Evolutionary conservation across 2,113 vertebrate species (phyloP), one percentile per base, ranked within the genome.

Genomic region (Oriolus oriolus): DNA sequence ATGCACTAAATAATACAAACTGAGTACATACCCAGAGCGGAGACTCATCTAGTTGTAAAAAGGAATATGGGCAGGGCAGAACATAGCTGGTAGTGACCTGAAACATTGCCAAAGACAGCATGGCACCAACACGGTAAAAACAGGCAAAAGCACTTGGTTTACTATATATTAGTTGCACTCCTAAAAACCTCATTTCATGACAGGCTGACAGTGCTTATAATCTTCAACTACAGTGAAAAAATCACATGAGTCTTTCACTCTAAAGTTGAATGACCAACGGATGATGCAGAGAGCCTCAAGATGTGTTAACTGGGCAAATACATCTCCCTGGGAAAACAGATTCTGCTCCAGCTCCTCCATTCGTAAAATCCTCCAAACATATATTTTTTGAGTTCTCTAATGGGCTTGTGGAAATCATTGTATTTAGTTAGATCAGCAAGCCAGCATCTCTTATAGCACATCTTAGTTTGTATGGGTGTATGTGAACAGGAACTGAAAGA

Each of bases 351-450:
- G 16, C 8, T 47, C 44, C 45, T 47, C 37, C 26, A 28, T 17
- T 41, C 37, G 23, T 42, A 71, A 65, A 87, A 39, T 39, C 23
- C 87, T 60, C 19, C 30, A 76, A 68, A 12, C 19, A n/a, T 7
- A 14, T 49, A 1, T 37, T 41, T 61, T 68, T 39, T 3, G 8
- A 45, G 11, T 63, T 66, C 10, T 52, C 66, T 49, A 87, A n/a
- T 42, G 35, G 15, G 42, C 42, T 91, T 69, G 26, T 60, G 76
- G 71, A 94, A 92, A 92, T 52, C 56, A 56, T 65, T 95, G 52
- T 39, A 65, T 66, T 93, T 81, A 75, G 52, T 85, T 89, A 69
- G 93, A 90, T 89, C 71, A 93, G 66, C 70, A 95, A 84, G 21
- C 27, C 71, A 82, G 65, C 57, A 95, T 41, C 77, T 87, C 91